A percentile compares a stretch with the other conserved stretches of the same genome.
phyloP scores from a whole-genome alignment of 2,888 invertebrate genomes.

The Monoplex corrugatus region DNA sequence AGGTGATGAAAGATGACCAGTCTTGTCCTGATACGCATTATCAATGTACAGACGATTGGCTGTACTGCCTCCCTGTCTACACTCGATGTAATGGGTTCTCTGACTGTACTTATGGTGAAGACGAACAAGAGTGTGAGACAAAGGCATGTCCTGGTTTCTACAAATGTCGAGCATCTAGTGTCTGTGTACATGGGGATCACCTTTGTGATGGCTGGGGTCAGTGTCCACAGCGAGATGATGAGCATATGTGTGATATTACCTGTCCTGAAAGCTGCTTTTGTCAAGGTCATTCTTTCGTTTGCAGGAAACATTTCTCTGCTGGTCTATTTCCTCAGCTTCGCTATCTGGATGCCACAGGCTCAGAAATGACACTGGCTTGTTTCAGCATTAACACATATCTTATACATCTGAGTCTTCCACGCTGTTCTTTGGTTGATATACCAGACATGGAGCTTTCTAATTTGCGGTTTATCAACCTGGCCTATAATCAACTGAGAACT shows the following conservation, averaged over 20 bases:
- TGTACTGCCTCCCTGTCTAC: slow-evolving; percentile 4
- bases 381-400: neutral
- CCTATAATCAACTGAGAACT: neutral
- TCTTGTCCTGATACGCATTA: neutral
- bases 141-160: neutral
- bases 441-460: neutral
- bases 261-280: neutral
- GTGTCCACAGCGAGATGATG: slow-evolving; percentile 18
- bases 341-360: neutral
- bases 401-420: neutral
- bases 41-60: neutral
- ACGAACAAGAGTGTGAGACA: neutral
- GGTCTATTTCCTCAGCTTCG: neutral
- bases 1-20: neutral
- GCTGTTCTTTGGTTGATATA: neutral
- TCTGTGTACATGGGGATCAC: slow-evolving; percentile 4
- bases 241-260: neutral
- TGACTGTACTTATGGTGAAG: neutral
- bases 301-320: neutral
- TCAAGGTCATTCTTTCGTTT: neutral
- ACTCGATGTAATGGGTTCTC: slow-evolving; percentile 5
- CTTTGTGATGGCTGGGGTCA: neutral
- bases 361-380: neutral
- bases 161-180: neutral
- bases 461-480: neutral